Base-by-base conservation (phyloP, 2,113 vertebrate genomes). In the Pachycephala philippinensis region DNA sequence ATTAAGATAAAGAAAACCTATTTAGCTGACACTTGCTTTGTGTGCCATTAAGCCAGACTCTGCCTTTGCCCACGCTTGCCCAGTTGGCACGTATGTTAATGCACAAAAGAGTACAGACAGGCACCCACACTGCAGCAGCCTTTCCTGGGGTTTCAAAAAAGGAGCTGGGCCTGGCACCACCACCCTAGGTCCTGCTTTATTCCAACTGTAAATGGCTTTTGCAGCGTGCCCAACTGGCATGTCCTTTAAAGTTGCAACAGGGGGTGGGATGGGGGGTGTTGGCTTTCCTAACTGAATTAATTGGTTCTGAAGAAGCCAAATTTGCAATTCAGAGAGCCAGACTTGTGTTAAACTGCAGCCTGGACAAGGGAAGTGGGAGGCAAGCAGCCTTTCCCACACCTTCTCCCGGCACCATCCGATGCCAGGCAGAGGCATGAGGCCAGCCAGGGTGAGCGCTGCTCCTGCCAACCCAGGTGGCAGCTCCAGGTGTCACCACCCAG, bases 21-120 rank as follows among this genome's bases (percentile, higher is more conserved):
- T 72, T 96, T 85, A 89, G 70, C 63, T 79, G 91, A 83, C 91
- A 83, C 80, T 93, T 89, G 70, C 78, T 83, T 93, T 95, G 91
- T 93, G 74, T 42, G 35, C 57, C 61, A 76, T 80, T 72, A 85
- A 94, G 61, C 42, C 59, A 77, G 83, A 18, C 64, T 52, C 70
- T 89, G 86, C 63, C 40, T 72, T 65, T 72, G 61, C 74, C 60
- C 12, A 23, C 50, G 59, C 42, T 90, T 9, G 1, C 75, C 68
- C 84, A 66, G 74, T 82, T 93, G 91, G 84, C 87, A 91, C 1
- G 10, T 93, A 83, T 44, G 70, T 69, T 82, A 45, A 70, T 3
- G 12, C 64, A 91, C 50, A 75, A 93, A 95, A 77, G 54, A 50
- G 52, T 77, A 91, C 68, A 92, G 63, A 70, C n/a, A 66, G 90